These are phyloP conservation scores for Kryphioiulus occultus DNA, from an alignment of 2,888 invertebrate genomes.

Conservation along the genomic window DNA sequence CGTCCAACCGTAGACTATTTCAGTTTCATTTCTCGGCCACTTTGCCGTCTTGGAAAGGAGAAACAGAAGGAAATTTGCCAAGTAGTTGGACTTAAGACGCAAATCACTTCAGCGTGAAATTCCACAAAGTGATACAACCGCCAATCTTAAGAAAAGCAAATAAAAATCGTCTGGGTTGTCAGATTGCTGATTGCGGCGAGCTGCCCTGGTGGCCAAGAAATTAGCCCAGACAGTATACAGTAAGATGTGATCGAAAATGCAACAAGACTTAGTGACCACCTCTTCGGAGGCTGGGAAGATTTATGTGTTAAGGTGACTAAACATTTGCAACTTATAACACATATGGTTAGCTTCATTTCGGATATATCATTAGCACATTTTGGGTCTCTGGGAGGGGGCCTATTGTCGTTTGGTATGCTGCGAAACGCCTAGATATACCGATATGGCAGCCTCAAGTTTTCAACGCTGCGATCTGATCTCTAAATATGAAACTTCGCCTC, in stretches of 20 bases:
- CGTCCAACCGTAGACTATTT: slow-evolving; percentile 16
- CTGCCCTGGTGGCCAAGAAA: background rate
- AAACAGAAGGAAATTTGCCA: slow-evolving; percentile 25
- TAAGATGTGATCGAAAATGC: too few species aligned
- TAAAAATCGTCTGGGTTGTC: background rate
- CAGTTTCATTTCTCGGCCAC: slow-evolving; percentile 15
- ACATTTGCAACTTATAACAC: too few species aligned
- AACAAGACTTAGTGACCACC: too few species aligned
- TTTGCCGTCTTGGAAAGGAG: background rate
- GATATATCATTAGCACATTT: too few species aligned
- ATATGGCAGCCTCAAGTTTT: background rate
- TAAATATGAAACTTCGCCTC: slow-evolving; percentile 19
- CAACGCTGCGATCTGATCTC: background rate
- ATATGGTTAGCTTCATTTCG: too few species aligned
- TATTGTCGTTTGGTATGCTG: background rate
- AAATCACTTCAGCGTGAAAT: slow-evolving; percentile 24
- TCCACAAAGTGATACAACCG: background rate
- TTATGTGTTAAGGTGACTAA: too few species aligned
- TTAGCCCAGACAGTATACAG: too few species aligned
- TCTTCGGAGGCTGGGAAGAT: too few species aligned
- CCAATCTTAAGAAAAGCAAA: background rate
- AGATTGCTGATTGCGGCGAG: background rate
- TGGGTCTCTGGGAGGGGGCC: background rate
- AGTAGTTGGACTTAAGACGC: background rate
- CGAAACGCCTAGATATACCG: background rate